Evolutionary conservation across 2,797 vertebrate genomes (phyloP), one percentile per base, ranked within the genome.

Genomic region (Alfaro cultratus): DNA sequence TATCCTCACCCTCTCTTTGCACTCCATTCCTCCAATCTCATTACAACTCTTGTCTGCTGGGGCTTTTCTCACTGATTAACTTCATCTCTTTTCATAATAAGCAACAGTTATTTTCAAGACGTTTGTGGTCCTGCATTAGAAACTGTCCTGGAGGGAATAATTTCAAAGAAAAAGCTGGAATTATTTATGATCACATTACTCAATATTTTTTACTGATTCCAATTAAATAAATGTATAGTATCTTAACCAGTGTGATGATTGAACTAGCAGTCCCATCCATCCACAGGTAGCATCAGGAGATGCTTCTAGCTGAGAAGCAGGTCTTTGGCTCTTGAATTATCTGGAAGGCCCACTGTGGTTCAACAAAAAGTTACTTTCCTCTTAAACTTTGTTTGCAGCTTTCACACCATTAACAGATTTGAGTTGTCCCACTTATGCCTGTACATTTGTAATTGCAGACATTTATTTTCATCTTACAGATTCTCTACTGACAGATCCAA

Each of bases 11-110:
- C 81, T 74, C 57, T 67, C 75, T 36, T 60, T 5, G 6, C 55
- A 41, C 83, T 84, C 60, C 78, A 72, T 83, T 87, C 73, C 74
- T 83, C 76, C 86, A 83, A 73, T 86, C 85, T 88, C 87, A 87
- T 87, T 81, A 86, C 76, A 67, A 26, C 83, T 79, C 60, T 45
- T 10, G 1, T 87, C 80, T 39, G 1, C 78, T 45, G 34, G 39
- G 43, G 77, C 68, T 78, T 81, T 80, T 80, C 77, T 79, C 26
- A 16, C 73, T 31, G 82, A 86, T 89, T 34, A 45, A 80, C 75
- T 79, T 83, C 74, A 81, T 83, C 76, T 76, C 39, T 47, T 80
- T 80, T 70, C 53, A 72, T 76, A 83, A 78, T 8, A 75, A 80
- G 83, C 74, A 81, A 79, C 80, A 84, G 76, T 78, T 86, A 71